Evolutionary conservation across 2,113 vertebrate species (phyloP).

Genomic region (Leptosomus discolor): DNA sequence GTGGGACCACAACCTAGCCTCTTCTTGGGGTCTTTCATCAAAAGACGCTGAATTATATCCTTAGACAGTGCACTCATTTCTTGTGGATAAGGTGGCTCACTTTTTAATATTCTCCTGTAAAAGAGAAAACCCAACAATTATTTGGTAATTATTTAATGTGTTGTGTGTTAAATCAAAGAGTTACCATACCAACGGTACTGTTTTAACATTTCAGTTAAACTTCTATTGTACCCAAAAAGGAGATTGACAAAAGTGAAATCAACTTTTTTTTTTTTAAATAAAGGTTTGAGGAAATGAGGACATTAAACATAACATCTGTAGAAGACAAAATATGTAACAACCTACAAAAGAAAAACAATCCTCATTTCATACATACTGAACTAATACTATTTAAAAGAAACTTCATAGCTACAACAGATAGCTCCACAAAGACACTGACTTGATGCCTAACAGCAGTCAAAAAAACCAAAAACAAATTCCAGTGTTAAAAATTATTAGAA

Average conservation of each 20-base stretch:
- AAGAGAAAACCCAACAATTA: background rate
- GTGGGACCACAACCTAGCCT: slow-evolving; percentile 88
- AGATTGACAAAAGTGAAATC: background rate
- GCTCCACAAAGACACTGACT: background rate
- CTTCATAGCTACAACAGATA: background rate
- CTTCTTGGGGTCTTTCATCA: slow-evolving; percentile 94
- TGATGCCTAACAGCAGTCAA: background rate
- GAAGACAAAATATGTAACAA: background rate
- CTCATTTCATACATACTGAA: background rate
- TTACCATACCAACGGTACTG: fast-evolving
- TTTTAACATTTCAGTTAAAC: background rate
- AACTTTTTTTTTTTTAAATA: background rate
- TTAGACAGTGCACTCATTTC: slow-evolving; percentile 89
- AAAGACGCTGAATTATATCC: slow-evolving; percentile 89
- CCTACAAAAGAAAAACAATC: background rate
- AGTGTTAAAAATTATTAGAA: background rate
- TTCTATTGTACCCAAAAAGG: background rate
- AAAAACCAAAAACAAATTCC: background rate
- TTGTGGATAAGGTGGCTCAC: slow-evolving; percentile 92
- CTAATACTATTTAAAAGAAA: background rate
- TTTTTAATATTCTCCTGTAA: slow-evolving; percentile 93
- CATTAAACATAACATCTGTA: background rate
- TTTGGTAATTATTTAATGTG: background rate
- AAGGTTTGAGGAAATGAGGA: background rate
- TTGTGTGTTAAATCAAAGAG: background rate